Percentiles rank a stretch among this genome's conserved stretches.
These are phyloP conservation scores for Hoplodrina ambigua DNA, from an alignment of 2,888 invertebrate species.

Conservation along the genomic window DNA sequence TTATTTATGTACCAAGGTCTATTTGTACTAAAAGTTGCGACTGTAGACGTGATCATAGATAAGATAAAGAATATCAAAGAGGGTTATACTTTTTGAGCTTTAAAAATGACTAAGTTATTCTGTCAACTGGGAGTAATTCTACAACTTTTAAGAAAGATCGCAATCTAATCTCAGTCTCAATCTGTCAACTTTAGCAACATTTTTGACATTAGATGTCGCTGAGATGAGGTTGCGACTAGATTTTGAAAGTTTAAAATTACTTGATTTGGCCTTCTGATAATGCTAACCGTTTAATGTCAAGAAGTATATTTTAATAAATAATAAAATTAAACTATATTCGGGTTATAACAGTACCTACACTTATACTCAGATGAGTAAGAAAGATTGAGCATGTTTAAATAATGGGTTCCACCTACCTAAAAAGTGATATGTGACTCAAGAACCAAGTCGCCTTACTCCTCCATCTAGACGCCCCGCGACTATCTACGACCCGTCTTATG, in stretches of 20 bases:
- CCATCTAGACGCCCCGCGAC: conserved; percentile 8
- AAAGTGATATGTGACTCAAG: conserved; percentile 18
- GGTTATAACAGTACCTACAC: no score
- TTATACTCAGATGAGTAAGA: conserved; percentile 4
- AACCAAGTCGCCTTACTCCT: conserved; percentile 8
- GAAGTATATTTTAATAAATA: no score
- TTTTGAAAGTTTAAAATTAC: no score
- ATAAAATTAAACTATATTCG: no score
- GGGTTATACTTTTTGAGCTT: background rate
- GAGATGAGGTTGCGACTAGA: no score
- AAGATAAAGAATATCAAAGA: background rate
- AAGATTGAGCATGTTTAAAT: background rate
- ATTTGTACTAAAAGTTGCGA: conserved; percentile 10
- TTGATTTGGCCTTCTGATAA: no score
- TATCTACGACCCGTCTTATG: conserved; percentile 19
- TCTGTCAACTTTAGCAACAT: no score
- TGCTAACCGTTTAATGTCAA: no score
- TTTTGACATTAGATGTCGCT: no score
- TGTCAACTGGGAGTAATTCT: background rate
- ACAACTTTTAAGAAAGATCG: no score
- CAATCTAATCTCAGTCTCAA: no score
- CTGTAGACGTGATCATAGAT: conserved; percentile 12
- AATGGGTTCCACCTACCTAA: background rate
- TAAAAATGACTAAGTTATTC: background rate
- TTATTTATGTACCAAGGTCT: conserved; percentile 42